Conservation (phyloP, 2,113 vertebrate species). For the Seriola rivoliana region DNA sequence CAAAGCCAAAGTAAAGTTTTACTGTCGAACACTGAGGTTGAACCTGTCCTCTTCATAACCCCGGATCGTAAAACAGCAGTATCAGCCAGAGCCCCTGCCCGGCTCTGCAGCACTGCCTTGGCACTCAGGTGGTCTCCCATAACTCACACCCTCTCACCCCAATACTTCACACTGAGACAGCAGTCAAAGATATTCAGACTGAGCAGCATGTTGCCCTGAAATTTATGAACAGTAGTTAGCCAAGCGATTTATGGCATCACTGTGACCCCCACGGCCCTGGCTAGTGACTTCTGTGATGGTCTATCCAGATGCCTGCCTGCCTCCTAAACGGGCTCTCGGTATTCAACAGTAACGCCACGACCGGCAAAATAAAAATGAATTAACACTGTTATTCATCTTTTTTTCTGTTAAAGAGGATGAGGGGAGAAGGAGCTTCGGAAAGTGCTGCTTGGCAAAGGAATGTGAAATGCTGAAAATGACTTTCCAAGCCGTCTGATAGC, state of each 20-base stretch:
- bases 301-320: constrained; percentile 70
- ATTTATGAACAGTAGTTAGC: constrained; percentile 77
- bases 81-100: constrained; percentile 49
- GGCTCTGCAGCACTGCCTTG: constrained; percentile 49
- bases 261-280: constrained; percentile 51
- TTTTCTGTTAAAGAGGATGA: constrained; percentile 11
- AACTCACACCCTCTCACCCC: constrained; percentile 64
- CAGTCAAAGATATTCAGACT: constrained; percentile 55
- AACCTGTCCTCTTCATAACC: constrained; percentile 67
- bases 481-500: constrained; percentile 52
- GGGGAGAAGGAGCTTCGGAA: constrained; percentile 20
- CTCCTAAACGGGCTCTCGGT: constrained; percentile 37
- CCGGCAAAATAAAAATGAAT: constrained; percentile 66
- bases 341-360: constrained; percentile 30
- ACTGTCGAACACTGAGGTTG: constrained; percentile 6
- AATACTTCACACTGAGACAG: constrained; percentile 58
- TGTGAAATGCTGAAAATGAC: constrained; percentile 51
- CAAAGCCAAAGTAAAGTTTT: constrained; percentile 68
- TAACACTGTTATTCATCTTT: constrained; percentile 65
- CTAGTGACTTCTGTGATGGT: constrained; percentile 60
- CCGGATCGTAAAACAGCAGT: constrained; percentile 40
- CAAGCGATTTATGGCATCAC: constrained; percentile 62
- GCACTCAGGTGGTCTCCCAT: constrained; percentile 75
- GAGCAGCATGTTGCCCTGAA: constrained; percentile 59
- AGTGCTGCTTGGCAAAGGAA: constrained; percentile 49